phyloP scores from a whole-genome alignment of 2,888 invertebrate species.

The Kryphioiulus occultus region DNA sequence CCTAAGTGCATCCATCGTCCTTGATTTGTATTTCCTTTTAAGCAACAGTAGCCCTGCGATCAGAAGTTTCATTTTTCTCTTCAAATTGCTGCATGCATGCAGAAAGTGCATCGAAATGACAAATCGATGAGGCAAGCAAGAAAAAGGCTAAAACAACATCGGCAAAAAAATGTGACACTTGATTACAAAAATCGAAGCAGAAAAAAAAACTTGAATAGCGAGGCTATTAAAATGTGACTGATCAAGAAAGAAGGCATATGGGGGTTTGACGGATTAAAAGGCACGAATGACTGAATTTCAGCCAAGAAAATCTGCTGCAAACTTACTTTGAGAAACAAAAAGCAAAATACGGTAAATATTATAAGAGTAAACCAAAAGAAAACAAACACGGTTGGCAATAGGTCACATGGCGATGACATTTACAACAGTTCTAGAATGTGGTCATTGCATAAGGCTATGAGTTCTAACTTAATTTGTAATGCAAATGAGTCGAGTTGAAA shows the following conservation, averaged over 20 bases:
- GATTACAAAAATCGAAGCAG: neutral
- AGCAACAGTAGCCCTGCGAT: neutral
- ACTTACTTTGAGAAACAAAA: neutral
- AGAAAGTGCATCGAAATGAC: neutral
- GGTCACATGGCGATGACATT: neutral
- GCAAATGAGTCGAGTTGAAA: no score
- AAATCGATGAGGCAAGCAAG: slow-evolving; percentile 9
- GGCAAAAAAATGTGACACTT: slow-evolving; percentile 13
- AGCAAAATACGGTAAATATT: neutral
- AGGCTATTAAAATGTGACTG: neutral
- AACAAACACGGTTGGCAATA: neutral
- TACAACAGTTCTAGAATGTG: neutral
- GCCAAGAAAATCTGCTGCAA: neutral
- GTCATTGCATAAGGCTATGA: neutral
- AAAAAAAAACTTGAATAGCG: neutral
- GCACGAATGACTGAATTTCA: neutral
- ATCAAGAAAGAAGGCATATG: neutral
- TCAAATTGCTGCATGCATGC: neutral
- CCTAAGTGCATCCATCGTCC: slow-evolving; percentile 26
- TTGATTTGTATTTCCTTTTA: slow-evolving; percentile 26
- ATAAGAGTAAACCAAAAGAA: neutral
- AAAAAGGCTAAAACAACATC: neutral
- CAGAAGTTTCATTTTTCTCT: neutral
- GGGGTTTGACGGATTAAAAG: neutral
- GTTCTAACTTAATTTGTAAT: no score